Evolutionary conservation across 2,888 invertebrate genomes (phyloP), one percentile per base, ranked within the genome.

Genomic region (Cylindroiulus punctatus): DNA sequence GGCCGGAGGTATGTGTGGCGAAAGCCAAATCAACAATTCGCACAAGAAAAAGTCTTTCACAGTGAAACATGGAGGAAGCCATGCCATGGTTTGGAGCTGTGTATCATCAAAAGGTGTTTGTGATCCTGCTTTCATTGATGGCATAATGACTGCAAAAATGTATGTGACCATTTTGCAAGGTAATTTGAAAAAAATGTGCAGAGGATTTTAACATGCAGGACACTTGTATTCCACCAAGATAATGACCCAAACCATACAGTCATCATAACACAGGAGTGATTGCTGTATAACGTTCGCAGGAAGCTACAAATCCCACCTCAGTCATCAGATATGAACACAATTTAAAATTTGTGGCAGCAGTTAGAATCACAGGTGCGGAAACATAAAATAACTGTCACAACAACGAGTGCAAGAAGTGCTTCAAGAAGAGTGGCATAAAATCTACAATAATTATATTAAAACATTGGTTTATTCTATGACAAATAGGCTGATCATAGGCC

Each of bases 11-110:
- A 22, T 14, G 17, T 76, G 26, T 76, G 65, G 65, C n/a, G 65
- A 65, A 65, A 65, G 65, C 65, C 65, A n/a, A 65, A 65, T 22
- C 5, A 65, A 65, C 5, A 65, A 65, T 65, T 65, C 26, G 26
- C n/a, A 7, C 65, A 4, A 65, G 65, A 2, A 81, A 81, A 26
- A 32, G 81, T 81, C 14, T 81, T 1, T 81, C 81, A 81, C 81
- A 30, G 81, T 22, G 14, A 81, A 81, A 32, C 81, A 81, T 14
- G 81, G 81, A 81, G 81, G 81, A n/a, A 22, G 22, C 81, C 81
- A 81, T 32, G 26, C 14, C 32, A 81, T 81, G 81, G 22, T 81
- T 17, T 81, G 81, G 32, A 10, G 81, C 30, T 47, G 30, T 81
- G 81, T 81, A 14, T 81, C 32, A 14, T 81, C 81, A 81, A 17